phyloP scores from a whole-genome alignment of 2,113 vertebrate genomes.

The Naja naja region DNA sequence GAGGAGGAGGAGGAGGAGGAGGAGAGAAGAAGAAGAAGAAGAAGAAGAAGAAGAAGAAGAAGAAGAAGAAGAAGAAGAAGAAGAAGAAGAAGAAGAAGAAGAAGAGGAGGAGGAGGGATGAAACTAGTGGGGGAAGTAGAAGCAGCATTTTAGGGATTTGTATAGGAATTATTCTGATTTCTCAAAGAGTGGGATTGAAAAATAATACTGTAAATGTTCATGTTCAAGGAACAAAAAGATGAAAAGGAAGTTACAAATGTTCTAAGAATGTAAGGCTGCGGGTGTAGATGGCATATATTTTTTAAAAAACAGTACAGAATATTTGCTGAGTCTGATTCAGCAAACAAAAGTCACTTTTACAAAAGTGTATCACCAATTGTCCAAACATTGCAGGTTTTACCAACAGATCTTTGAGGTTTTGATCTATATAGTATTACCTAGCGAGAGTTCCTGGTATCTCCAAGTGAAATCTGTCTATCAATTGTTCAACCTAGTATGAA shows the following conservation, averaged over 20 bases:
- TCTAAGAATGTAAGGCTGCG: neutral
- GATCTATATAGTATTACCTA: neutral
- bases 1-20: too few species aligned
- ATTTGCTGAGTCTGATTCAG: too few species aligned
- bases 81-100: too few species aligned
- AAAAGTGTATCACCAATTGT: neutral
- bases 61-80: neutral
- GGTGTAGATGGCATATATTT: neutral
- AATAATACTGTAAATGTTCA: neutral
- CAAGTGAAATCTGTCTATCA: neutral
- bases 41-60: neutral
- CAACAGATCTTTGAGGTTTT: neutral
- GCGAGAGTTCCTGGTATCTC: neutral
- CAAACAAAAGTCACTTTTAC: neutral
- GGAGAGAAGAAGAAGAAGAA: too few species aligned
- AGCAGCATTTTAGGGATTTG: neutral
- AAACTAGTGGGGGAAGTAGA: neutral
- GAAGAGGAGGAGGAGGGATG: neutral
- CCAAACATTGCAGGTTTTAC: neutral
- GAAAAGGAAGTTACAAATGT: neutral
- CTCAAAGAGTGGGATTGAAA: neutral
- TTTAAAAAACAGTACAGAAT: neutral
- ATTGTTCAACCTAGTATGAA: neutral
- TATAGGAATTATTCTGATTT: neutral
- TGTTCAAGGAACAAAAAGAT: neutral